These are phyloP conservation scores for Alauda arvensis DNA, from an alignment of 2,797 vertebrate genomes.

Conservation along the genomic window DNA sequence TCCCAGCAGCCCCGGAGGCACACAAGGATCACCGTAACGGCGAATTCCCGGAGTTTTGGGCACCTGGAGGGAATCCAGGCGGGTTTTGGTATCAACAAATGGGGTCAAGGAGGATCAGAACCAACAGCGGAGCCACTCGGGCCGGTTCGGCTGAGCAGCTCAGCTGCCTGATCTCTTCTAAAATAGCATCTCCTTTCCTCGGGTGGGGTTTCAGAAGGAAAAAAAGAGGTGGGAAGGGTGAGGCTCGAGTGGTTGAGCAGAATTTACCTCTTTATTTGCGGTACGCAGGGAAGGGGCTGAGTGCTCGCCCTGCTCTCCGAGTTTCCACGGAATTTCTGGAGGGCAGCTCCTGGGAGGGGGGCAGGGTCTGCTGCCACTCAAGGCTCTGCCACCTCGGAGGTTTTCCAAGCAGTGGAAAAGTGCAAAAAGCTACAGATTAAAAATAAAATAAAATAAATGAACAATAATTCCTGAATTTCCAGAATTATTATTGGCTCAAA, in stretches of 20 bases:
- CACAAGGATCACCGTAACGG: background rate
- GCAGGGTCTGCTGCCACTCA: background rate
- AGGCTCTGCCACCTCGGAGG: background rate
- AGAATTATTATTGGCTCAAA: background rate
- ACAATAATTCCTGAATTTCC: background rate
- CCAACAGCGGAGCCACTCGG: background rate
- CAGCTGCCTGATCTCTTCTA: background rate
- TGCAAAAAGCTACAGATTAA: background rate
- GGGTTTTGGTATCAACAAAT: background rate
- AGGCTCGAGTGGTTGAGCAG: background rate
- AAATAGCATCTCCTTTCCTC: background rate
- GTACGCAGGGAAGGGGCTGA: rapidly evolving
- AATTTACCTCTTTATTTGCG: background rate
- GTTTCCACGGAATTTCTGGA: background rate
- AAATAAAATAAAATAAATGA: background rate
- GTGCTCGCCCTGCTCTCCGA: background rate
- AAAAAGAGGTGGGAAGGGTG: background rate
- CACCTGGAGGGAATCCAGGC: background rate
- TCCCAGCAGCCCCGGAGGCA: background rate
- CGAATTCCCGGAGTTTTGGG: background rate
- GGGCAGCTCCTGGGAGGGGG: background rate
- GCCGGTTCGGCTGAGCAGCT: background rate
- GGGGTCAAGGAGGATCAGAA: background rate
- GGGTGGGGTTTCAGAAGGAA: background rate
- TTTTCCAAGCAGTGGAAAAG: background rate